phyloP scores from a whole-genome alignment of 2,888 invertebrate species.

The Parnassius orleans region DNA sequence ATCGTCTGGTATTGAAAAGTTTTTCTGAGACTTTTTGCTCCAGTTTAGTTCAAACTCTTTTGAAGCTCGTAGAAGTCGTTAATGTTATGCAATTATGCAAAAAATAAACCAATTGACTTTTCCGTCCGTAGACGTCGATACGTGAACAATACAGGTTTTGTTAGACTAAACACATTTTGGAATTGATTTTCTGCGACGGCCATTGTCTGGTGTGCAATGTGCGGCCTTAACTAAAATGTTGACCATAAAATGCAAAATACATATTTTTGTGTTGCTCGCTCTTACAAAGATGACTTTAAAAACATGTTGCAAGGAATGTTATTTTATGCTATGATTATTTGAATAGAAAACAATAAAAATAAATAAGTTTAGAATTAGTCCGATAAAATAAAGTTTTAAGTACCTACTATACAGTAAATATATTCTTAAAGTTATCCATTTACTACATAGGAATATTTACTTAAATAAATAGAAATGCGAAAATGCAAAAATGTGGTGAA shows the following conservation, averaged over 20 bases:
- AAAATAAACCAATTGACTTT: constrained; percentile 39
- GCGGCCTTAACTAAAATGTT: constrained; percentile 36
- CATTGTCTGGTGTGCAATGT: constrained; percentile 49
- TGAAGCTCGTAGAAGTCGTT: constrained; percentile 57
- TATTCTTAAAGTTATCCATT: too few relatives aligned
- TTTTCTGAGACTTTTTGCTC: constrained; percentile 68
- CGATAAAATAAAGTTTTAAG: neutral
- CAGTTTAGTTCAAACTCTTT: constrained; percentile 58
- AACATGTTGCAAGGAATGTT: constrained; percentile 10
- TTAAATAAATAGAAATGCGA: neutral
- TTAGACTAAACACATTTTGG: constrained; percentile 37
- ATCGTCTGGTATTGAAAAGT: constrained; percentile 52
- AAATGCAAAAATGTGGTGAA: neutral
- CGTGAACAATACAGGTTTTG: constrained; percentile 48
- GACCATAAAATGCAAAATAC: constrained; percentile 44
- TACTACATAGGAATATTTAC: too few relatives aligned
- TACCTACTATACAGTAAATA: too few relatives aligned
- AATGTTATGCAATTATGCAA: constrained; percentile 71
- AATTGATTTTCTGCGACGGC: constrained; percentile 43
- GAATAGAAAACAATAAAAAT: constrained; percentile 11
- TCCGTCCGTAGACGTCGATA: constrained; percentile 46
- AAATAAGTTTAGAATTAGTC: neutral
- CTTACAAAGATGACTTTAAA: constrained; percentile 18
- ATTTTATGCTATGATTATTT: constrained; percentile 13
- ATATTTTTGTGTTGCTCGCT: constrained; percentile 24